phyloP scores from a whole-genome alignment of 2,888 invertebrate species.

The Siphonodentalium dalli region DNA sequence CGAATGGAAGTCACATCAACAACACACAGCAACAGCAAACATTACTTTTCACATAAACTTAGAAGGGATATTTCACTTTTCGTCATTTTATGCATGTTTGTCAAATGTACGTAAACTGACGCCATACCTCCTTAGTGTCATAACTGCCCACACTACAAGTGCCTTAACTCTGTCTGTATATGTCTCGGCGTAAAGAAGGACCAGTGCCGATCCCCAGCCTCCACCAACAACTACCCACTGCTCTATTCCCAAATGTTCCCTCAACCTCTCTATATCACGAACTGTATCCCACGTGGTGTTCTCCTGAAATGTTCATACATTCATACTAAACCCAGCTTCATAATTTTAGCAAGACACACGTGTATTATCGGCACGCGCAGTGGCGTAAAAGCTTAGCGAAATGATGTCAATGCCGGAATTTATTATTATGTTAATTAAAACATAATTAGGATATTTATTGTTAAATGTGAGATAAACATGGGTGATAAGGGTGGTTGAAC shows the following conservation, averaged over 20 bases:
- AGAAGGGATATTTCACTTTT: background rate
- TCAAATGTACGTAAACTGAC: background rate
- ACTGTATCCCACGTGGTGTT: conserved; percentile 60
- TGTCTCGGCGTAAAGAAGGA: conserved; percentile 52
- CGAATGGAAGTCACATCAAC: too few species aligned
- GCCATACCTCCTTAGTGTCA: conserved; percentile 42
- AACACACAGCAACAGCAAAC: too few species aligned
- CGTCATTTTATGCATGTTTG: background rate
- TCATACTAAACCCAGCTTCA: background rate
- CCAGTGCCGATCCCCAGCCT: conserved; percentile 59
- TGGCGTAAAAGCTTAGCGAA: too few species aligned
- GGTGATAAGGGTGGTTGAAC: too few species aligned
- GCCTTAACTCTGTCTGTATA: conserved; percentile 57
- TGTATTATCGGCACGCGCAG: too few species aligned
- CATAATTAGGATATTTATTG: too few species aligned
- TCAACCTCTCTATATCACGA: conserved; percentile 56
- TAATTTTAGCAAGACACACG: too few species aligned
- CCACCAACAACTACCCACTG: conserved; percentile 62
- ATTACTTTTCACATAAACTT: background rate
- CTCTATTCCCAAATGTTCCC: conserved; percentile 49
- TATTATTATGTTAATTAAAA: too few species aligned
- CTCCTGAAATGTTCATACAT: conserved; percentile 48
- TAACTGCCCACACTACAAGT: conserved; percentile 56
- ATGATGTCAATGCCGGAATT: too few species aligned
- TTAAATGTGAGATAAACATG: too few species aligned